phyloP scores from a whole-genome alignment of 2,888 invertebrate genomes.

The Phengaris arion region DNA sequence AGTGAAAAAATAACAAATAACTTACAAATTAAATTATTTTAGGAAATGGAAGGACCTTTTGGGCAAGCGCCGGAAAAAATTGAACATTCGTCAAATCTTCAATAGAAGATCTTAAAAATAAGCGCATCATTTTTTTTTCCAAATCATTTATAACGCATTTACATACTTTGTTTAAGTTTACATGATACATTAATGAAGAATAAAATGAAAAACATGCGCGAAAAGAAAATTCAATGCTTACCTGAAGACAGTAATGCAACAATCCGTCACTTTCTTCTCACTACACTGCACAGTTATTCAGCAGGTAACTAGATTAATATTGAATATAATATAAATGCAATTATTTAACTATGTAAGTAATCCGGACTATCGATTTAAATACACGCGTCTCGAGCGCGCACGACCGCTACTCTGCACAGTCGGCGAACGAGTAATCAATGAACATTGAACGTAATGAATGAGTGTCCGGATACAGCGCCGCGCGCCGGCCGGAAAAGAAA shows the following conservation, averaged over 20 bases:
- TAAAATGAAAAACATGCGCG: not conserved
- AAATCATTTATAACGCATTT: not conserved
- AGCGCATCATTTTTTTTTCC: not conserved
- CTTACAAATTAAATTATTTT: too few relatives aligned
- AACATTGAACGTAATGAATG: not conserved
- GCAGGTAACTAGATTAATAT: not conserved
- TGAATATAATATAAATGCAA: not conserved
- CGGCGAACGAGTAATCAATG: slow-evolving; percentile 22
- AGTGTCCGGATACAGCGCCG: slow-evolving; percentile 19
- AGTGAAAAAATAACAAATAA: too few relatives aligned
- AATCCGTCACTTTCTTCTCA: not conserved
- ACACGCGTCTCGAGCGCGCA: not conserved
- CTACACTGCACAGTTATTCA: not conserved
- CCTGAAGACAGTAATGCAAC: not conserved
- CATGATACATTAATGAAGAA: not conserved
- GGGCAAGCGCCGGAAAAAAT: not conserved
- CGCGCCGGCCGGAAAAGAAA: slow-evolving; percentile 22
- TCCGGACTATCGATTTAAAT: slow-evolving; percentile 9
- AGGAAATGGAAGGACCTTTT: too few relatives aligned
- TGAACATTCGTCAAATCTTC: not conserved
- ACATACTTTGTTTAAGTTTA: not conserved
- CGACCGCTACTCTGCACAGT: not conserved
- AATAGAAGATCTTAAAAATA: not conserved
- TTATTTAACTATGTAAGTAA: not conserved
- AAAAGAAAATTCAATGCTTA: not conserved